Percentiles rank a stretch among this genome's conserved stretches.
phyloP scores from a whole-genome alignment of 2,113 vertebrate genomes.

The Anoura caudifer region DNA sequence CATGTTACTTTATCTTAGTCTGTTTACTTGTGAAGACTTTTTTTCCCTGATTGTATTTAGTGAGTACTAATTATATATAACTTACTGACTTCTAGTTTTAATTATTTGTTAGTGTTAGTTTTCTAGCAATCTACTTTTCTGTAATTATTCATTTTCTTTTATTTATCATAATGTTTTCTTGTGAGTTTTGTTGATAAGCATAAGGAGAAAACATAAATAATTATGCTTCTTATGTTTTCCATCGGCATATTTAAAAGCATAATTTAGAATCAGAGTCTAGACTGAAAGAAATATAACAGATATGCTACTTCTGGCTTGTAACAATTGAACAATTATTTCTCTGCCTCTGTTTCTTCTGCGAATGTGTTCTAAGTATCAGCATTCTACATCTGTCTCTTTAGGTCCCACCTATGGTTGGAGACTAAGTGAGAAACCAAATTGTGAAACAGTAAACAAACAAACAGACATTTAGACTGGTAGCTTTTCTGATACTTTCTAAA shows the following conservation, averaged over 20 bases:
- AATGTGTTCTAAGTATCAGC: not conserved
- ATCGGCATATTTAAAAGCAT: not conserved
- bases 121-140: not conserved
- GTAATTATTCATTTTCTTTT: not conserved
- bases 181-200: not conserved
- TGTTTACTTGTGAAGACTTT: not conserved
- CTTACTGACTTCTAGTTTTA: not conserved
- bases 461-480: not conserved
- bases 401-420: not conserved
- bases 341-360: not conserved
- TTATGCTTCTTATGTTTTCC: not conserved
- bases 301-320: not conserved
- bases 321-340: not conserved
- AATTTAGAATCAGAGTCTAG: not conserved
- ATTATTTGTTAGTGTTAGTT: constrained; percentile 3
- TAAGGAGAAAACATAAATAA: not conserved
- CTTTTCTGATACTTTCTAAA: not conserved
- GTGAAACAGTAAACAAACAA: not conserved
- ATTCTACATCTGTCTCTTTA: not conserved
- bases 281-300: not conserved
- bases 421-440: not conserved
- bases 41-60: not conserved
- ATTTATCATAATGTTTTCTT: not conserved
- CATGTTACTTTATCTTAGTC: not conserved
- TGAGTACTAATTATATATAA: constrained; percentile 42